These are phyloP conservation scores for Galaxias olidus DNA, from an alignment of 2,797 vertebrate species.

Conservation along the genomic window DNA sequence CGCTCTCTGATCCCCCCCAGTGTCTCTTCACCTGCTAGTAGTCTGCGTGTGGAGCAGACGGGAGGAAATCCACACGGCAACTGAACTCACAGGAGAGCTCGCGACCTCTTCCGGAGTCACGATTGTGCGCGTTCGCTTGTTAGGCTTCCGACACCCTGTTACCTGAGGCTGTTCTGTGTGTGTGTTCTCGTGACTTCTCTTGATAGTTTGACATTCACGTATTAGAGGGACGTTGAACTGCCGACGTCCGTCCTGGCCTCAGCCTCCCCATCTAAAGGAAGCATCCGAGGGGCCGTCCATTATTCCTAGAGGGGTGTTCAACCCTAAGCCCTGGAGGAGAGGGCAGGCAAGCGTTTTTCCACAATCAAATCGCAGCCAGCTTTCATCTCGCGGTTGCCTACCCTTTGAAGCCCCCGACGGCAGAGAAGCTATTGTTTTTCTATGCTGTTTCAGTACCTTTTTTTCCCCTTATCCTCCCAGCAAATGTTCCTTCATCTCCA, in stretches of 20 bases:
- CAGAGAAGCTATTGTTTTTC: slow-evolving; percentile 55
- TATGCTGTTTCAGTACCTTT: slow-evolving; percentile 55
- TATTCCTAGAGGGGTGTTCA: background rate
- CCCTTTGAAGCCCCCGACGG: slow-evolving; percentile 55
- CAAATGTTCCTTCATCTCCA: slow-evolving; percentile 48
- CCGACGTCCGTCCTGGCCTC: slow-evolving; percentile 25
- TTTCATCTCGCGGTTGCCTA: slow-evolving; percentile 53
- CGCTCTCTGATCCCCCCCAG: too few relatives aligned
- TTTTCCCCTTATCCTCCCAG: slow-evolving; percentile 36
- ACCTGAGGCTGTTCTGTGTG: slow-evolving; percentile 16
- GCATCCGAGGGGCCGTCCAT: background rate
- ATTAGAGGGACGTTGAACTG: slow-evolving; percentile 17
- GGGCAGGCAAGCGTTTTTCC: slow-evolving; percentile 40
- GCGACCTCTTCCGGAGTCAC: slow-evolving; percentile 11
- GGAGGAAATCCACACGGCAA: too few relatives aligned
- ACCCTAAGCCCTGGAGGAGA: slow-evolving; percentile 32
- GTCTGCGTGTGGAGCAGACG: too few relatives aligned
- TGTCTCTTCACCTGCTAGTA: too few relatives aligned
- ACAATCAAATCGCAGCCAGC: slow-evolving; percentile 41
- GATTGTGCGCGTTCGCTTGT: slow-evolving; percentile 39
- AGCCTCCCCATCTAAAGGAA: slow-evolving; percentile 8
- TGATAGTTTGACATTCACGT: background rate
- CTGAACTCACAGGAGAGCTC: slow-evolving; percentile 7
- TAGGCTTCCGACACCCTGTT: slow-evolving; percentile 8
- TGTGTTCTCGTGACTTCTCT: slow-evolving; percentile 19